These are phyloP conservation scores for Hemistola chrysoprasaria DNA, from an alignment of 2,888 invertebrate species.

Conservation along the genomic window DNA sequence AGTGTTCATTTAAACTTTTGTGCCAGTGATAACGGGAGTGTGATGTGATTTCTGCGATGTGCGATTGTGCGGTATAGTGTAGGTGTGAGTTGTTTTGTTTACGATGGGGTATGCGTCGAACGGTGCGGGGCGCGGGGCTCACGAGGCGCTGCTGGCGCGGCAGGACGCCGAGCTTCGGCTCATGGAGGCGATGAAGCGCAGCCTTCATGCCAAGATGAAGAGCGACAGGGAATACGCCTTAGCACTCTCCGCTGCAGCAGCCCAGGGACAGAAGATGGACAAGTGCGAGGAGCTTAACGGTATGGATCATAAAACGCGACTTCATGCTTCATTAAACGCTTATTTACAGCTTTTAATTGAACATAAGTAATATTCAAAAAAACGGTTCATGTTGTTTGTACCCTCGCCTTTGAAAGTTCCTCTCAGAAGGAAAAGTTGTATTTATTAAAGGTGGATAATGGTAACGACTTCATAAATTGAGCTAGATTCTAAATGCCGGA, in stretches of 20 bases:
- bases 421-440: no score
- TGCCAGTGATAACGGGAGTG: slow-evolving; percentile 67
- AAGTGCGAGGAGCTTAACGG: slow-evolving; percentile 87
- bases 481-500: no score
- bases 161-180: slow-evolving; percentile 96
- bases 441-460: no score
- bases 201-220: slow-evolving; percentile 93
- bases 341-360: slow-evolving; percentile 1
- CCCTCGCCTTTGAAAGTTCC: no score
- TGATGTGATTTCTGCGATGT: slow-evolving; percentile 75
- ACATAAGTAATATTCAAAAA: slow-evolving; percentile 2
- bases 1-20: slow-evolving; percentile 43
- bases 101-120: slow-evolving; percentile 93
- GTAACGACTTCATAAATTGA: no score
- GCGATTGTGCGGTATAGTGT: slow-evolving; percentile 62
- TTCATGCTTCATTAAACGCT: slow-evolving; percentile 11
- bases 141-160: slow-evolving; percentile 93
- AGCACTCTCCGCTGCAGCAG: slow-evolving; percentile 89
- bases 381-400: slow-evolving; percentile 1
- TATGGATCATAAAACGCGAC: slow-evolving; percentile 35
- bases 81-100: slow-evolving; percentile 48
- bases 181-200: slow-evolving; percentile 95
- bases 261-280: slow-evolving; percentile 93
- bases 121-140: slow-evolving; percentile 93
- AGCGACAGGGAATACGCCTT: slow-evolving; percentile 96